Evolutionary conservation across 2,888 invertebrate genomes (phyloP), one percentile per base, ranked within the genome.

Genomic region (Pristionchus fissidentatus): DNA sequence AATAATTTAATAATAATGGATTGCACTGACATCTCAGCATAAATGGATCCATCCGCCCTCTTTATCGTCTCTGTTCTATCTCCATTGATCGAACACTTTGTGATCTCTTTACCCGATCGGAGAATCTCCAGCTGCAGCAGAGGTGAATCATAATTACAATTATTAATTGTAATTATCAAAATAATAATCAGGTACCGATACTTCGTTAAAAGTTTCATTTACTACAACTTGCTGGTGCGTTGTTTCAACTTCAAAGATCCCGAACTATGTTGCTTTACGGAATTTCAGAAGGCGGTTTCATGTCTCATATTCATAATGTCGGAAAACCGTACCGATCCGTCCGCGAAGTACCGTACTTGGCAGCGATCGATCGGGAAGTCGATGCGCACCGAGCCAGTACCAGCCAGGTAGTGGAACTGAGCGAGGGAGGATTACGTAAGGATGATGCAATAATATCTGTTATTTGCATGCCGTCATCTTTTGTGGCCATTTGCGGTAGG

Each of bases 111-210:
- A 3, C 41, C n/a, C 4, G 70, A 26, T 26, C 70, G 70, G n/a
- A n/a, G 26, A 26, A 70, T 70, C 10, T 70, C 41, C 41, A 70
- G 19, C 70, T 70, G 70, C 41, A 70, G n/a, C n/a, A n/a, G n/a
- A 26, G n/a, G 41, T 26, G 3, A 41, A 70, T n/a, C n/a, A 41
- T 15, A 4, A 41, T 60, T n/a, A n/a, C 32, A 60, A 29, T 32
- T 32, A 8, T 4, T 8, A 57, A 3, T 57, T 26, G 35, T 13
- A 10, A 62, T 15, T 35, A 3, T 1, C 57, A 57, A 29, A 26
- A 3, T 7, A n/a, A n/a, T n/a, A n/a, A n/a, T n/a, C n/a, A n/a
- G n/a, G n/a, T n/a, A n/a, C n/a, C n/a, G n/a, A n/a, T n/a, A n/a
- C n/a, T n/a, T n/a, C n/a, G n/a, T n/a, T n/a, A n/a, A n/a, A n/a